phyloP scores from a whole-genome alignment of 2,888 invertebrate species.

The Leptothorax acervorum region DNA sequence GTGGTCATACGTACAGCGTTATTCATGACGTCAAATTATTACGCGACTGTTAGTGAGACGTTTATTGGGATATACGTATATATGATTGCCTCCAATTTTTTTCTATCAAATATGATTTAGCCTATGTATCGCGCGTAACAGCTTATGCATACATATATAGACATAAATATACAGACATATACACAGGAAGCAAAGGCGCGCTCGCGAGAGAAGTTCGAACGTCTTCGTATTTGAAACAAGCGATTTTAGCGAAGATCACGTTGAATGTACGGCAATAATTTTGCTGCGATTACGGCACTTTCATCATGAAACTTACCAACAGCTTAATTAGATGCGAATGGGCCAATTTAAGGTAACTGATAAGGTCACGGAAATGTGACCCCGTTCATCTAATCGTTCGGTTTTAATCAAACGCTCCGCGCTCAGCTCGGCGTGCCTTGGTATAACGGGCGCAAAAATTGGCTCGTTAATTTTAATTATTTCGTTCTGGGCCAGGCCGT shows the following conservation, averaged over 20 bases:
- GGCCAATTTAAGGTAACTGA: slow-evolving; percentile 66
- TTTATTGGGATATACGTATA: slow-evolving; percentile 35
- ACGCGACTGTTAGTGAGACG: slow-evolving; percentile 40
- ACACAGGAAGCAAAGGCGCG: neutral
- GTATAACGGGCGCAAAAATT: slow-evolving; percentile 63
- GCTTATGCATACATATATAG: neutral
- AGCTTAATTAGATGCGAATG: slow-evolving; percentile 66
- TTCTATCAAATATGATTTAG: slow-evolving; percentile 27
- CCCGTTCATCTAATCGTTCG: slow-evolving; percentile 61
- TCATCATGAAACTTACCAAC: slow-evolving; percentile 65
- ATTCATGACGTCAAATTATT: slow-evolving; percentile 49
- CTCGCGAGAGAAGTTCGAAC: neutral
- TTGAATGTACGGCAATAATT: slow-evolving; percentile 55
- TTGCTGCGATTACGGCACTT: slow-evolving; percentile 47
- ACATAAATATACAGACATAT: neutral
- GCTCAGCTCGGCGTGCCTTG: slow-evolving; percentile 21
- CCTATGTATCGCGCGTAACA: neutral
- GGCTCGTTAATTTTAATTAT: slow-evolving; percentile 72
- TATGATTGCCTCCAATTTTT: slow-evolving; percentile 19
- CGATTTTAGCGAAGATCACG: neutral
- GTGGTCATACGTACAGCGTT: slow-evolving; percentile 47
- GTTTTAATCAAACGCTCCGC: slow-evolving; percentile 62
- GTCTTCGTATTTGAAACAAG: neutral
- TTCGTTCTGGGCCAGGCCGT: slow-evolving; percentile 46
- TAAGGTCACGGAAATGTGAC: slow-evolving; percentile 66